Evolutionary conservation across 2,888 invertebrate genomes (phyloP), one percentile per base, ranked within the genome.

Genomic region (Aleiodes testaceus): DNA sequence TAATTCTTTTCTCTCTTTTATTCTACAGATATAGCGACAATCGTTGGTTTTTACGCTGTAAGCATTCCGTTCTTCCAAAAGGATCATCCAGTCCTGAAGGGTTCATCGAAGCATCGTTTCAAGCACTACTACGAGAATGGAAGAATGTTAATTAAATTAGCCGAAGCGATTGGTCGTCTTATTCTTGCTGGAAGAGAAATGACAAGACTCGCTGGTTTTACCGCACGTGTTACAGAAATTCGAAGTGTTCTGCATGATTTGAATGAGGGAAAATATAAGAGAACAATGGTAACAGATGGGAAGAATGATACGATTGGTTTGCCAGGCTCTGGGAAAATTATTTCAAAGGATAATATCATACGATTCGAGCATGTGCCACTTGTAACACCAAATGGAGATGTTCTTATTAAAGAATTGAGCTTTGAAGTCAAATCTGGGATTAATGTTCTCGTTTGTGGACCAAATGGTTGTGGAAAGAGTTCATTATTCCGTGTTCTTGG

Each of bases 391-490:
- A 99, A 98, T 84, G 99, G 99, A 0, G 99, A 99, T 87, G 90
- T 99, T 7, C 92, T 99, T 49, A 93, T 99, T 45, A 92, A 93
- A 80, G 96, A 97, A 80, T 89, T 99, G 12, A 92, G 91, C 52
- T 97, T 99, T 83, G 97, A 97, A 91, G 97, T 97, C 67, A 93
- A 92, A 78, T 97, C 97, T 0, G 98, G 98, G 49, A 95, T 95
- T 89, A 99, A 99, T 89, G 97, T 99, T 0, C 88, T 99, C n/a
- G 97, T 99, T 0, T 98, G 98, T 86, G 99, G 99, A 0, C 99
- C 99, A 2, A 99, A 99, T 87, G 99, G 99, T 1, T 97, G 98
- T 87, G 99, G 99, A 61, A 99, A 99, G 88, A 97, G 97, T 67
- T 98, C 98, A 0, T 90, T 99, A 81, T 99, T 99, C 91, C 91